These are phyloP conservation scores for Drosophila colorata DNA, from an alignment of 2,888 invertebrate genomes.

Conservation along the genomic window DNA sequence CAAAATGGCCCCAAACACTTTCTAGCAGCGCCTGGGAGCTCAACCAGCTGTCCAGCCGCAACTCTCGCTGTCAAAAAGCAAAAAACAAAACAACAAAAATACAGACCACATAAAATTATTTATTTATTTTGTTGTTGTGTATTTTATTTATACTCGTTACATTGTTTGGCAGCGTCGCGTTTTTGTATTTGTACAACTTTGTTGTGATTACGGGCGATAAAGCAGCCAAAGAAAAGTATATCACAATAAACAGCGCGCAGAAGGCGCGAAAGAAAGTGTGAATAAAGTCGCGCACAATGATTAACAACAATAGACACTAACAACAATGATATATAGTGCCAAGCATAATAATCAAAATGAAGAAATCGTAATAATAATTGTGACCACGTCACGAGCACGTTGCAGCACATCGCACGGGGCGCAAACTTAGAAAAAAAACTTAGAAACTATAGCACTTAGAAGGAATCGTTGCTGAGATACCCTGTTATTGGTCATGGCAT, in stretches of 20 bases:
- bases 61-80: constrained; percentile 42
- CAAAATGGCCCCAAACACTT: constrained; percentile 18
- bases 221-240: constrained; percentile 70
- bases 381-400: constrained; percentile 77
- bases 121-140: constrained; percentile 35
- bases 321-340: constrained; percentile 61
- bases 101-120: constrained; percentile 23
- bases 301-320: constrained; percentile 64
- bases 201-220: constrained; percentile 80
- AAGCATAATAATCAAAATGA: constrained; percentile 49
- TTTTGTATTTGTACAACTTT: constrained; percentile 59
- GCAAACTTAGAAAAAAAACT: constrained; percentile 1
- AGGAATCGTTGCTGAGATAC: constrained; percentile 11
- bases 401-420: constrained; percentile 26
- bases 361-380: constrained; percentile 75
- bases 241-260: constrained; percentile 66
- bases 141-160: constrained; percentile 45
- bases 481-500: constrained; percentile 1
- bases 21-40: constrained; percentile 45
- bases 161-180: constrained; percentile 37
- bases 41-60: constrained; percentile 35
- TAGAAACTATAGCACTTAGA: neutral
- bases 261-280: constrained; percentile 73
- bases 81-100: constrained; percentile 9
- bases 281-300: constrained; percentile 75